Conservation (phyloP, 2,113 vertebrate species). For the Bujurquina vittata region DNA sequence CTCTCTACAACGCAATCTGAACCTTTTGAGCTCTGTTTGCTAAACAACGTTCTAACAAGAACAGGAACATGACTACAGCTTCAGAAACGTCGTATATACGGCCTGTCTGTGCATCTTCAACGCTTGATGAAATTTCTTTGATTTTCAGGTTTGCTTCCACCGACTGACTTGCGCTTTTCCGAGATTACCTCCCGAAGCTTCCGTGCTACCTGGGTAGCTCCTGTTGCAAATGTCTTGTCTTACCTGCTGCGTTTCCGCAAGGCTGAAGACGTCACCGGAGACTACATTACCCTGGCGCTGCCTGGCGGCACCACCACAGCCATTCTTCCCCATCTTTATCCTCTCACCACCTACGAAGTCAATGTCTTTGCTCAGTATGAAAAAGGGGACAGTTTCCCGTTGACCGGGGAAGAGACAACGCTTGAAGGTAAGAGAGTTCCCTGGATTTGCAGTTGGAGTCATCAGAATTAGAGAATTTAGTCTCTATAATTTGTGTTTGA, state of each 20-base stretch:
- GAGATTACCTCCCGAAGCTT: slow-evolving; percentile 94
- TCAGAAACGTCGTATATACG: neutral
- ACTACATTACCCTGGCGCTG: slow-evolving; percentile 87
- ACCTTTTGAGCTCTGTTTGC: neutral
- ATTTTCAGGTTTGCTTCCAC: slow-evolving; percentile 86
- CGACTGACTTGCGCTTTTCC: slow-evolving; percentile 87
- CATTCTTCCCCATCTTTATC: slow-evolving; percentile 85
- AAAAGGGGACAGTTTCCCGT: slow-evolving; percentile 89
- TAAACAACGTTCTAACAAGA: neutral
- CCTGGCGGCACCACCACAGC: slow-evolving; percentile 82
- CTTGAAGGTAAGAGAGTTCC: slow-evolving; percentile 84
- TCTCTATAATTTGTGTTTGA: neutral
- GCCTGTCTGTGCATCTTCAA: too few relatives aligned
- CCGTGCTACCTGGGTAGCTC: slow-evolving; percentile 87
- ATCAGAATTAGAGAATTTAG: neutral
- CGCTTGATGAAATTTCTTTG: neutral
- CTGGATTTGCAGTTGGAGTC: neutral
- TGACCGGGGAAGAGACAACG: slow-evolving; percentile 91
- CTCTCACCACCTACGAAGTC: slow-evolving; percentile 90
- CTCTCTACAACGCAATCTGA: neutral
- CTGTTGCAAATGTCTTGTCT: slow-evolving; percentile 81
- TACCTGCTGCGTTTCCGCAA: slow-evolving; percentile 92
- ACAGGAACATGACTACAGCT: too few relatives aligned
- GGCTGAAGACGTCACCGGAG: slow-evolving; percentile 79
- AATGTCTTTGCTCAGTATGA: slow-evolving; percentile 93